Evolutionary conservation across 2,797 vertebrate species (phyloP), one percentile per base, ranked within the genome.

Genomic region (Crax fasciolata): DNA sequence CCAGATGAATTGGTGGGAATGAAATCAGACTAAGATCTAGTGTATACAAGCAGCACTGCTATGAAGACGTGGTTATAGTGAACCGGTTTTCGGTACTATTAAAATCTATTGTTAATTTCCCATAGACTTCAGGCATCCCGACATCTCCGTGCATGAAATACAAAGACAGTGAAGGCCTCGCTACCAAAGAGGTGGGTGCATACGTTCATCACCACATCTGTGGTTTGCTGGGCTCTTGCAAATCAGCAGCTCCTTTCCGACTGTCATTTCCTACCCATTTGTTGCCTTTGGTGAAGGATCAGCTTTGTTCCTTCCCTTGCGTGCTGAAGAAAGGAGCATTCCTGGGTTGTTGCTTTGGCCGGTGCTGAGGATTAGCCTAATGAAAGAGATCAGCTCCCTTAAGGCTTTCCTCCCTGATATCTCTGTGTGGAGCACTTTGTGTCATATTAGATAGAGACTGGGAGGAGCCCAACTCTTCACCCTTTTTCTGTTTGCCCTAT

Each of bases 201-300:
- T 1, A 24, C 0, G 3, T 63, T 84, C 6, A 46, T 85, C 10
- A 3, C 46, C 0, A 0, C 68, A 76, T 32, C 3, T 6, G 27
- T 74, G 92, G 71, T 92, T 95, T 83, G 54, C 44, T 3, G 2
- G 84, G 2, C 54, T 78, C 73, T 75, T 25, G 6, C 74, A 38
- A 66, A 62, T 15, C 90, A 44, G 32, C 72, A 62, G 51, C 72
- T 84, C 78, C 90, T 93, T 96, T 72, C 89, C 9, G 5, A 66
- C 0, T 11, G 61, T 17, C 6, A 1, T 84, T 96, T 96, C 82
- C 87, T 93, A 48, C 19, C 30, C n/a, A 1, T 58, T 91, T 46
- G 52, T 58, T 87, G 79, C 27, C 0, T 58, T 67, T 23, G 28
- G 11, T 65, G 6, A 71, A 76, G 38, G 30, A 79, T 79, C 1